Evolutionary conservation across 2,797 vertebrate genomes (phyloP).

Genomic region (Muraenolepis orangiensis): DNA sequence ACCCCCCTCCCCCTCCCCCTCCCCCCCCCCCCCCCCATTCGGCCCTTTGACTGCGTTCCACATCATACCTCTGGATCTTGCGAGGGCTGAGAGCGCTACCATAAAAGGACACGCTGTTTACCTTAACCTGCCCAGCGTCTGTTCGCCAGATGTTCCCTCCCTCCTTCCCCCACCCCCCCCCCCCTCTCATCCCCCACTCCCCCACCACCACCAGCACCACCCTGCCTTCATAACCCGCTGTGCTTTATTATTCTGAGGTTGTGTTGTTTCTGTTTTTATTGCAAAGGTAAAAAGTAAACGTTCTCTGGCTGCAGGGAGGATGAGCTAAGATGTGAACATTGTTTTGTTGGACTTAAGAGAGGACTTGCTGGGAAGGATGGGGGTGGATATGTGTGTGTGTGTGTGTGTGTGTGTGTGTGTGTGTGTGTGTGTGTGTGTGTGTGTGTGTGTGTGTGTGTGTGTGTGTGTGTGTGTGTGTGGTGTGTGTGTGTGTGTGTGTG

Average conservation of each 20-base stretch:
- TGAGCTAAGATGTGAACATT: slow-evolving; percentile 61
- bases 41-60: slow-evolving; percentile 78
- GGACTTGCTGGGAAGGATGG: slow-evolving; percentile 9
- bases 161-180: slow-evolving; percentile 66
- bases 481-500: too few relatives aligned
- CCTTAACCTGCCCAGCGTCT: slow-evolving; percentile 76
- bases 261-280: too few relatives aligned
- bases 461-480: too few relatives aligned
- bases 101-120: slow-evolving; percentile 79
- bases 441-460: too few relatives aligned
- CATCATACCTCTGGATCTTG: slow-evolving; percentile 73
- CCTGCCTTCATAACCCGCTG: too few relatives aligned
- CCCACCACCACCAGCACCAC: too few relatives aligned
- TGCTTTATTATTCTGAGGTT: too few relatives aligned
- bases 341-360: slow-evolving; percentile 64
- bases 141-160: slow-evolving; percentile 78
- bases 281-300: slow-evolving; percentile 51
- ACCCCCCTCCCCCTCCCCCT: too few relatives aligned
- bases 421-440: too few relatives aligned
- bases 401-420: too few relatives aligned
- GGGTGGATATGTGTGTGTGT: too few relatives aligned
- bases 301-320: slow-evolving; percentile 46
- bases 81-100: slow-evolving; percentile 64
- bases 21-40: slow-evolving; percentile 54
- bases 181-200: too few relatives aligned